Base-by-base conservation (phyloP, 2,888 invertebrate species). In the Tridacna crocea region DNA sequence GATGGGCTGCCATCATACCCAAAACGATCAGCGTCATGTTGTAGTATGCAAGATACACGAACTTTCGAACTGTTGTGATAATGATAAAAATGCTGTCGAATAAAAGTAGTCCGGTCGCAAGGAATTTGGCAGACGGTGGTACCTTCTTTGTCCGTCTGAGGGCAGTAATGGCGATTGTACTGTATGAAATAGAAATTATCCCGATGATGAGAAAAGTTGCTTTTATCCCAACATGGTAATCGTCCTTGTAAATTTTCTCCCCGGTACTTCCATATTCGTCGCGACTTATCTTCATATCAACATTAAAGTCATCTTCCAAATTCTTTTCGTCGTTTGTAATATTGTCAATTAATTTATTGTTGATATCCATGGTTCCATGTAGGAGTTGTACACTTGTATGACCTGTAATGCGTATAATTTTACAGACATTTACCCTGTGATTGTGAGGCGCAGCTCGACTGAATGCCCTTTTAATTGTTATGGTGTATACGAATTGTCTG, bases 121-220 rank as follows among this genome's bases (percentile, higher is more conserved):
- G 61, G 13, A 74, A 73, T 19, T 74, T 79, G 4, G 68, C 47
- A n/a, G 79, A 58, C 13, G 65, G 68, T 22, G 79, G 79, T 2
- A 74, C 58, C 47, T 68, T 79, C 60, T 48, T 74, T 13, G 70
- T 60, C 22, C 60, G 55, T 24, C 65, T 11, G 11, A 73, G 27
- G 11, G 55, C 58, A 17, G 63, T 24, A 22, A 78, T 78, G 48
- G 78, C 78, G 6, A 70, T 22, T 17, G n/a, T 22, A 12, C 70
- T 70, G 11, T n/a, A n/a, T 17, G n/a, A 17, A 10, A 70, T 12
- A 11, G 70, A 70, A 17, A 70, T 13, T 8, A 70, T 24, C 11
- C 70, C 48, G 19, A 46, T 19, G 0, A n/a, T 47, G 0, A 48
- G 47, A 48, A 70, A 70, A 12, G 22, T n/a, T 8, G 24, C 22